Base-by-base conservation (phyloP, 2,797 vertebrate genomes). In the Lacerta agilis region DNA sequence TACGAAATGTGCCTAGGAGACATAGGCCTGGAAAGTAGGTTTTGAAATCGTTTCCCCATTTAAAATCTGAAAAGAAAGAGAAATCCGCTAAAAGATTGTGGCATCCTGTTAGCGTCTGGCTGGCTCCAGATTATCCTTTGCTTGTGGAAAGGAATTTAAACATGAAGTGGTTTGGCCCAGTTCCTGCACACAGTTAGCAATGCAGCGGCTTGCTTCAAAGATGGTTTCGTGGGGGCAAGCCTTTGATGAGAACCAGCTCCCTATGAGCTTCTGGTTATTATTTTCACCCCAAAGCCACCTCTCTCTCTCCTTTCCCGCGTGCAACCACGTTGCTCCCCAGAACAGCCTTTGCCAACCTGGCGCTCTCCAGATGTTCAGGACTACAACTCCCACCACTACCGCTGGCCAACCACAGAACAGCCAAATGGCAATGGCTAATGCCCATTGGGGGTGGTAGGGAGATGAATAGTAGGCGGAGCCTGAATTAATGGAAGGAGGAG, bases 11-110 rank as follows among this genome's bases (percentile, higher is more conserved):
- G 61, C 71, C n/a, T 84, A 45, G 84, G 86, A 49, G 15, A 36
- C 5, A 83, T 1, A 8, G 23, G 76, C 43, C 29, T 4, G 25
- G 64, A 87, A 87, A 86, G 8, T 87, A 87, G 85, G 38, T 89
- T 90, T 88, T 82, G 69, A 91, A 94, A 84, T 1, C 5, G 25
- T 66, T 79, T 86, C 58, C 75, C 13, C 2, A 20, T 88, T 92
- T 45, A 18, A 38, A 87, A 82, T 36, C 61, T 72, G 11, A 72
- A 36, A 72, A 71, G 11, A 13, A 71, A 71, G n/a, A 29, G 11
- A 88, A 5, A 83, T 36, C 66, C 20, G 27, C 27, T 61, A 75
- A 36, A 73, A 79, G 10, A 29, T 36, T 45, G 67, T 5, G n/a
- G 20, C 49, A 64, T 33, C 4, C n/a, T 49, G 61, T 76, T 71